These are phyloP conservation scores for Hylaeus anthracinus DNA, from an alignment of 1,140 invertebrate species.

Conservation along the genomic window DNA sequence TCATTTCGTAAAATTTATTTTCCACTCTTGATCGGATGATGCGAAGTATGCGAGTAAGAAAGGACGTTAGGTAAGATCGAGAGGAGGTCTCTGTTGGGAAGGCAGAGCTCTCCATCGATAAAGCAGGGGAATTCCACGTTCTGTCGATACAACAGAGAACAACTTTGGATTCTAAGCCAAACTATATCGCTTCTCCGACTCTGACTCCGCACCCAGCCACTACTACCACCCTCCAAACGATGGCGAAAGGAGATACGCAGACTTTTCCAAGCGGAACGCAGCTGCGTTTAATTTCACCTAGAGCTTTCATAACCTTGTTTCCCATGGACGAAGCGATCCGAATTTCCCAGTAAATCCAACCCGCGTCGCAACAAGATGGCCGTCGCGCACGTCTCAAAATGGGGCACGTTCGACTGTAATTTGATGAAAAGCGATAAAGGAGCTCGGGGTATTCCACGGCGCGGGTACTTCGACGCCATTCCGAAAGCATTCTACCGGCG, in stretches of 20 bases:
- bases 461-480: constrained; percentile 18
- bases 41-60: too few species aligned
- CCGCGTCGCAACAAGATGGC: too few species aligned
- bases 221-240: background rate
- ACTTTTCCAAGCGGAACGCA: background rate
- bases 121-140: too few species aligned
- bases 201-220: too few species aligned
- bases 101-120: too few species aligned
- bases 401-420: constrained; percentile 31
- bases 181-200: too few species aligned
- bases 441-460: background rate
- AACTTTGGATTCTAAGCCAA: too few species aligned
- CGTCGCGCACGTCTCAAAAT: background rate
- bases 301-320: background rate
- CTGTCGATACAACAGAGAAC: too few species aligned
- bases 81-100: too few species aligned
- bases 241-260: background rate
- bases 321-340: background rate
- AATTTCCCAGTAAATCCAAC: constrained; percentile 8
- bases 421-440: constrained; percentile 44
- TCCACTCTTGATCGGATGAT: too few species aligned
- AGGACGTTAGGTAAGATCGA: too few species aligned
- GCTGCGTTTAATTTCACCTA: constrained; percentile 1
- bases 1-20: too few species aligned
- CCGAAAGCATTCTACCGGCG: constrained; percentile 14